Percentiles rank a stretch among this genome's conserved stretches.
phyloP scores from a whole-genome alignment of 1,140 invertebrate species.

The Diorhabda sublineata region DNA sequence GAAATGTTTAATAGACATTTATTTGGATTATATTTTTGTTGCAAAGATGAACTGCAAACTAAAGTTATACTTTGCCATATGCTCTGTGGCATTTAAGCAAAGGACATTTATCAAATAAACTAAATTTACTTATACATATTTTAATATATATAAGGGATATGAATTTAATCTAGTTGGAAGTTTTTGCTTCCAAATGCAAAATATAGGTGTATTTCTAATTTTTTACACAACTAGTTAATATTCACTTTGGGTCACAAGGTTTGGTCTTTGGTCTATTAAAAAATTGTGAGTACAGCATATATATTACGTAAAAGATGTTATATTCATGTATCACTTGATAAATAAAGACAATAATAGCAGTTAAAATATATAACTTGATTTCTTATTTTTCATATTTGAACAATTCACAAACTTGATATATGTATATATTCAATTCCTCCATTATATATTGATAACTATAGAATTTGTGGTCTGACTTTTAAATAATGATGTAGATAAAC shows the following conservation, averaged over 20 bases:
- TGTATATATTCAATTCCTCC: no score
- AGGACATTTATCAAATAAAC: conserved; percentile 24
- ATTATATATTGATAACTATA: no score
- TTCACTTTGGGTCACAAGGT: not conserved
- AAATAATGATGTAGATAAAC: no score
- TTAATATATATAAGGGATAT: not conserved
- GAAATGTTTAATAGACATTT: conserved; percentile 41
- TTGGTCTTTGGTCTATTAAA: not conserved
- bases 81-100: conserved; percentile 23
- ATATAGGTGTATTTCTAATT: not conserved
- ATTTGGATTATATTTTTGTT: conserved; percentile 17
- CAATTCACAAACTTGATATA: no score
- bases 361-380: no score
- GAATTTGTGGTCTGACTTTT: no score
- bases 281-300: no score
- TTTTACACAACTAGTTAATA: not conserved
- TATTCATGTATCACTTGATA: no score
- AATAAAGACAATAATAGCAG: no score
- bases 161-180: not conserved
- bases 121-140: conserved; percentile 17
- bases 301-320: no score
- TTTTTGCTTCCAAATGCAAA: not conserved
- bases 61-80: conserved; percentile 15
- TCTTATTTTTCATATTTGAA: no score
- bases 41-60: conserved; percentile 11